Evolutionary conservation across 2,797 vertebrate species (phyloP).

Genomic region (Myotis planiceps): DNA sequence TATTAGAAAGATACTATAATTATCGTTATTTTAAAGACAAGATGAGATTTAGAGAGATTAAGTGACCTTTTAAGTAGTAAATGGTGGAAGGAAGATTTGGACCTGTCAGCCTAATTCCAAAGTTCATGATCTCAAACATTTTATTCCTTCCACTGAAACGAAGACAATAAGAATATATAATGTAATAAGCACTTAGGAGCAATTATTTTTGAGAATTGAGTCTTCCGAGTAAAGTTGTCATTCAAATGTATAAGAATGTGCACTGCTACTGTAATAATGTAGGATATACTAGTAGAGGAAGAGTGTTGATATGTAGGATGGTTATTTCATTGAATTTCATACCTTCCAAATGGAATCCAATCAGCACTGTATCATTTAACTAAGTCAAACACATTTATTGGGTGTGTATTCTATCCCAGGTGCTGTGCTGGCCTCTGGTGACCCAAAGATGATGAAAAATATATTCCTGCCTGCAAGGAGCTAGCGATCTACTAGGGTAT

Average conservation of each 20-base stretch:
- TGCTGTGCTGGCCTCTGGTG: conserved; percentile 51
- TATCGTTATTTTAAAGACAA: conserved; percentile 12
- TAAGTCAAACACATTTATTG: background rate
- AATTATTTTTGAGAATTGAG: background rate
- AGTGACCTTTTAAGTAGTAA: background rate
- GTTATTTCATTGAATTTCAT: background rate
- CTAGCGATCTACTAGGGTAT: conserved; percentile 60
- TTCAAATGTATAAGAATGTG: conserved; percentile 7
- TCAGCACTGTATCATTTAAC: background rate
- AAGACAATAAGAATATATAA: background rate
- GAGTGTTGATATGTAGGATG: background rate
- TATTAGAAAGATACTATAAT: background rate
- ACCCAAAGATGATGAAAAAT: conserved; percentile 61
- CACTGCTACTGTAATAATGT: background rate
- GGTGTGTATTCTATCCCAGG: conserved; percentile 41
- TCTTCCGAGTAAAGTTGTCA: conserved; percentile 13
- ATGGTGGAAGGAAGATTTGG: background rate
- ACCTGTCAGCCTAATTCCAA: background rate
- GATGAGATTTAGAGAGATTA: background rate
- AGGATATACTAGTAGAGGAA: background rate
- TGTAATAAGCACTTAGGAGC: background rate
- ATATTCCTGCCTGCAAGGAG: conserved; percentile 56
- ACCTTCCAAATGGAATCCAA: background rate
- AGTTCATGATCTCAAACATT: background rate
- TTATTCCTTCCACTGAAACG: background rate